A percentile compares a stretch with the other conserved stretches of the same genome.
Conservation (phyloP, 2,888 invertebrate genomes). For the Hemistola chrysoprasaria region DNA sequence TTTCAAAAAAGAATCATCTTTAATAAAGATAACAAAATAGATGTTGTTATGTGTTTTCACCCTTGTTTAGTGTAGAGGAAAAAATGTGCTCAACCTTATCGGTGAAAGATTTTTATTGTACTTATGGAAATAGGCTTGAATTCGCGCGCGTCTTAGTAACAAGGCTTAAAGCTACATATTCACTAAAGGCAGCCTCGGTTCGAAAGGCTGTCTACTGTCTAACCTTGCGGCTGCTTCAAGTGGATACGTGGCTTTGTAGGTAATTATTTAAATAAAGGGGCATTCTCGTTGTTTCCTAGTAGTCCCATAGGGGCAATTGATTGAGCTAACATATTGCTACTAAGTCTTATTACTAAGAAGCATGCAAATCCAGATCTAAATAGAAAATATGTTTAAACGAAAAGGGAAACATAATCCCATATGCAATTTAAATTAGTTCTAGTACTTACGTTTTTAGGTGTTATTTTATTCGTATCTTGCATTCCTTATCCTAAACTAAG, state of each 20-base stretch:
- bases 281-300: too few species aligned
- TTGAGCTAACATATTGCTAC: too few species aligned
- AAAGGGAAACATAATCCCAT: constrained; percentile 9
- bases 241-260: too few species aligned
- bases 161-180: constrained; percentile 17
- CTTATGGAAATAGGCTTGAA: constrained; percentile 25
- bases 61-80: constrained; percentile 24
- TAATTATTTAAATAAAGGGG: too few species aligned
- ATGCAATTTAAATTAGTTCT: constrained; percentile 21
- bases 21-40: too few species aligned
- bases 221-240: too few species aligned
- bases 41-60: constrained; percentile 1
- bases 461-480: constrained; percentile 44
- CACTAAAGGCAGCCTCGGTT: too few species aligned
- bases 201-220: too few species aligned
- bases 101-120: constrained; percentile 34
- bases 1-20: too few species aligned
- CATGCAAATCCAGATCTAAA: constrained; percentile 1
- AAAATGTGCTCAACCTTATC: constrained; percentile 46
- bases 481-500: constrained; percentile 44
- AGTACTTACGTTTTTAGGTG: constrained; percentile 35
- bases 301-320: too few species aligned
- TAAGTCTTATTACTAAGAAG: background rate
- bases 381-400: constrained; percentile 5
- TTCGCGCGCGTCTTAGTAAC: constrained; percentile 3